Percentiles rank a stretch among this genome's conserved stretches.
Evolutionary conservation across 1,140 invertebrate genomes (phyloP).

Genomic region (Pollicipes pollicipes): DNA sequence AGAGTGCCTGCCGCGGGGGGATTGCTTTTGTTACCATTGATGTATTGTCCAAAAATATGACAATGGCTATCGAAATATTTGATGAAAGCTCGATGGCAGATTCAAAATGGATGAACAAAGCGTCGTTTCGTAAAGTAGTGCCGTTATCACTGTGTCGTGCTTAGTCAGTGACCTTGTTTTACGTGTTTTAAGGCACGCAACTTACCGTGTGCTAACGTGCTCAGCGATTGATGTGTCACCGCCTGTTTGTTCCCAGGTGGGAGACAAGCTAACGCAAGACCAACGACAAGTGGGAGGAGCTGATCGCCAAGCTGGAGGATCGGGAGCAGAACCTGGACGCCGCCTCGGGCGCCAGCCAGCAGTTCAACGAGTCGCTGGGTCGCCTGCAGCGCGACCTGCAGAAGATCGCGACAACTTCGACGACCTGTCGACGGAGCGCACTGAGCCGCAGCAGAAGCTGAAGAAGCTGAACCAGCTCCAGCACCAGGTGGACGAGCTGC

Average conservation of each 20-base stretch:
- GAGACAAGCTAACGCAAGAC: slow-evolving; percentile 17
- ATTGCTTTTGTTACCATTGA: too few relatives aligned
- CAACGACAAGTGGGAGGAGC: slow-evolving; percentile 52
- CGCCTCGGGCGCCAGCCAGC: slow-evolving; percentile 67
- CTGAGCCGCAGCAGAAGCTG: slow-evolving; percentile 70
- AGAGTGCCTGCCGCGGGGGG: too few relatives aligned
- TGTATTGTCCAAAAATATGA: too few relatives aligned
- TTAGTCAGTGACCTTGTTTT: too few relatives aligned
- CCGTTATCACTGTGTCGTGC: too few relatives aligned
- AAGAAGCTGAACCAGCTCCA: slow-evolving; percentile 63
- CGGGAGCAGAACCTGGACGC: slow-evolving; percentile 68
- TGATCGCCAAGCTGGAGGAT: slow-evolving; percentile 57
- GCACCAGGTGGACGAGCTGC: slow-evolving; percentile 65
- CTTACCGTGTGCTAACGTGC: too few relatives aligned
- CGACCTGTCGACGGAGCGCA: slow-evolving; percentile 45
- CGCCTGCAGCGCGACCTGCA: slow-evolving; percentile 61
- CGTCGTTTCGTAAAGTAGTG: too few relatives aligned
- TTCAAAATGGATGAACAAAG: too few relatives aligned
- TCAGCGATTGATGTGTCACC: too few relatives aligned
- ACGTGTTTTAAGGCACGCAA: too few relatives aligned
- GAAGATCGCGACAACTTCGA: slow-evolving; percentile 68
- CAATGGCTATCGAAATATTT: too few relatives aligned
- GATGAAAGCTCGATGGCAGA: too few relatives aligned
- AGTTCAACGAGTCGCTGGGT: slow-evolving; percentile 73
- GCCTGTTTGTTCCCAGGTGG: neutral